Conservation (phyloP, 2,888 invertebrate genomes). For the Ischnura elegans region DNA sequence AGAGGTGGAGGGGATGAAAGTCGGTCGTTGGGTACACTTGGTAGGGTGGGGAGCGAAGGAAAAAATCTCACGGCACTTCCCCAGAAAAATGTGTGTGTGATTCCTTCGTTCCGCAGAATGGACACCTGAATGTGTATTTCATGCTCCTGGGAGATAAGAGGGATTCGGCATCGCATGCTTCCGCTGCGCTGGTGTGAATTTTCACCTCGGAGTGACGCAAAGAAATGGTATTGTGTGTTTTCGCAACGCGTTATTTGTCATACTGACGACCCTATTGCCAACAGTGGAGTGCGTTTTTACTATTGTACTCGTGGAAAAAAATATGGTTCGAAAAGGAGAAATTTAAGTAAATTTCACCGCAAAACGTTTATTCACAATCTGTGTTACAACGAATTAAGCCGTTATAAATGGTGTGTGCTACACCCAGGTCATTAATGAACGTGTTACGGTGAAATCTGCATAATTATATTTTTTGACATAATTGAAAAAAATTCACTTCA, state of each 20-base stretch:
- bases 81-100: neutral
- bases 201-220: neutral
- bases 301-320: no score
- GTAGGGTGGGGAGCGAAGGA: neutral
- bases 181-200: neutral
- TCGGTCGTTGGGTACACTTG: neutral
- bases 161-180: neutral
- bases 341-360: no score
- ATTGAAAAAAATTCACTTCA: no score
- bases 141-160: constrained; percentile 24
- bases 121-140: constrained; percentile 18
- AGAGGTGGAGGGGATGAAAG: neutral
- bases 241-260: neutral
- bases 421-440: no score
- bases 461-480: no score
- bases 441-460: no score
- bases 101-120: constrained; percentile 16
- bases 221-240: constrained; percentile 4
- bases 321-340: no score
- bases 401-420: no score
- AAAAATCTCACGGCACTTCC: neutral
- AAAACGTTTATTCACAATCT: no score
- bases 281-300: no score
- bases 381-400: no score
- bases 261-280: neutral